Conservation (phyloP, 2,888 invertebrate species). For the Drosophila robusta region DNA sequence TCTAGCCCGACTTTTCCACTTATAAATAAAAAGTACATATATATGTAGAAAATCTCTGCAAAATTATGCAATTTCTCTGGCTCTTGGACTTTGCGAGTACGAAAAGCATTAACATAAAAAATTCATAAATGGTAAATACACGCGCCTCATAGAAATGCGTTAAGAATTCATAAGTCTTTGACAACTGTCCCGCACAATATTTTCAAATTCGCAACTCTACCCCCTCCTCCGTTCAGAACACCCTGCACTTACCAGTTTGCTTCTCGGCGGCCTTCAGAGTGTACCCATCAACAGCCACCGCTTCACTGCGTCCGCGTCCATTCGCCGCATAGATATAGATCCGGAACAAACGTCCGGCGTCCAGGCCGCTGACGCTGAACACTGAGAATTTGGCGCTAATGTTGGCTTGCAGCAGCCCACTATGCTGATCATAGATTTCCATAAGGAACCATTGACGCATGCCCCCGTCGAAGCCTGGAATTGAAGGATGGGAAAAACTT, state of each 20-base stretch:
- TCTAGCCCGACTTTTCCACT: constrained; percentile 16
- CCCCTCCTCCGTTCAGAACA: too few relatives aligned
- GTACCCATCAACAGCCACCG: constrained; percentile 89
- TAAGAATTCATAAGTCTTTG: constrained; percentile 47
- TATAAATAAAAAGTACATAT: constrained; percentile 2
- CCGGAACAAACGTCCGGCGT: constrained; percentile 91
- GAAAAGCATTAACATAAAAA: constrained; percentile 65
- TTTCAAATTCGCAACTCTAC: neutral
- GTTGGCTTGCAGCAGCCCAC: constrained; percentile 88
- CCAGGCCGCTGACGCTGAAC: constrained; percentile 91
- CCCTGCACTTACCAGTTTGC: constrained; percentile 88
- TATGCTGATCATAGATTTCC: constrained; percentile 90
- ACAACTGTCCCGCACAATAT: constrained; percentile 10
- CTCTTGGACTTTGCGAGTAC: constrained; percentile 6
- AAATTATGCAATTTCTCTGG: constrained; percentile 52
- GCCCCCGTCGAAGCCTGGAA: constrained; percentile 90
- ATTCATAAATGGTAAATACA: constrained; percentile 58
- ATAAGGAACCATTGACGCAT: constrained; percentile 90
- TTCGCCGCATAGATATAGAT: constrained; percentile 93
- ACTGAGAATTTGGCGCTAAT: constrained; percentile 89
- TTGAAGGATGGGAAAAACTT: neutral
- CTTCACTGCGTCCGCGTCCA: constrained; percentile 92
- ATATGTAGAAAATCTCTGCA: constrained; percentile 36
- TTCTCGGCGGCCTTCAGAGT: constrained; percentile 91
- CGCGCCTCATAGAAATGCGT: constrained; percentile 34